Conservation (phyloP, 2,888 invertebrate species). For the Oligia strigilis region DNA sequence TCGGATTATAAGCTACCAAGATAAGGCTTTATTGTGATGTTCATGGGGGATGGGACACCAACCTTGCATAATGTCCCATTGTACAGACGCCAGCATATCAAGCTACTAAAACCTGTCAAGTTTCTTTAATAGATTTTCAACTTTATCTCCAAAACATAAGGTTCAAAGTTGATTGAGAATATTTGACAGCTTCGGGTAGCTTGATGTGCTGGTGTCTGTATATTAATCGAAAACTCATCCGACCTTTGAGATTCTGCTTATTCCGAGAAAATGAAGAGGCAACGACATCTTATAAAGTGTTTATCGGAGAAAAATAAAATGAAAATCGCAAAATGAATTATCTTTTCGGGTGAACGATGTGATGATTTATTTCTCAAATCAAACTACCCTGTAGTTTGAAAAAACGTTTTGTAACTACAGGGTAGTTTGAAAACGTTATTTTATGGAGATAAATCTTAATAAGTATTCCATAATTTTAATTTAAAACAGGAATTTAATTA, state of each 20-base stretch:
- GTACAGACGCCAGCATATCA: not conserved
- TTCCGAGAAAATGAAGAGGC: constrained; percentile 40
- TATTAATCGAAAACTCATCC: constrained; percentile 49
- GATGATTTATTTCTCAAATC: constrained; percentile 1
- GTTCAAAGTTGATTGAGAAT: too few relatives aligned
- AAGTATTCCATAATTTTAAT: not conserved
- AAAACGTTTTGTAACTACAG: not conserved
- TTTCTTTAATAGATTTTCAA: too few relatives aligned
- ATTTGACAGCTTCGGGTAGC: too few relatives aligned
- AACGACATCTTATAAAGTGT: constrained; percentile 37
- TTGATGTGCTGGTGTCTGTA: not conserved
- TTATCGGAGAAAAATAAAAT: constrained; percentile 45
- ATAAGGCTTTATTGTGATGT: constrained; percentile 34
- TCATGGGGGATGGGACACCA: not conserved
- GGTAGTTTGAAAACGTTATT: not conserved
- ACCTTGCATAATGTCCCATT: constrained; percentile 43
- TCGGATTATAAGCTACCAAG: constrained; percentile 25
- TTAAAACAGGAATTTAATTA: not conserved
- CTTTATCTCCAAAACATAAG: too few relatives aligned
- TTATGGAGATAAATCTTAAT: not conserved
- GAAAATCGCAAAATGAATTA: constrained; percentile 32
- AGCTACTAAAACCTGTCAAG: too few relatives aligned
- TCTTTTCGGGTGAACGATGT: constrained; percentile 3
- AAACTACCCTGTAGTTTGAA: too few relatives aligned
- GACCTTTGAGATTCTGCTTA: constrained; percentile 32